Base-by-base conservation (phyloP, 2,888 invertebrate genomes). In the Anticlea derivata region DNA sequence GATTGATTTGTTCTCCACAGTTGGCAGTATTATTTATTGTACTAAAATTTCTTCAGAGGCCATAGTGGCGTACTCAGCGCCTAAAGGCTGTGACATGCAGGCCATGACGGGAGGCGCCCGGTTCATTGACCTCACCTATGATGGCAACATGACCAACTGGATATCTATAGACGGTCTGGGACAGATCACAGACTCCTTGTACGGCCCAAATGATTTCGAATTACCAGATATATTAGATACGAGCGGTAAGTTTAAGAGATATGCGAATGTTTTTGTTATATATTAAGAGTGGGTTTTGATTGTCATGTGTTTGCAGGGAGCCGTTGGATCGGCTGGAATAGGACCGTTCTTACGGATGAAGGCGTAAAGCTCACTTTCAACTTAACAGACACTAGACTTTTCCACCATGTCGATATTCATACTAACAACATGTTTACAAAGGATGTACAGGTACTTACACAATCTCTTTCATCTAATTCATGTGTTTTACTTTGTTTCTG, bases 241-340 rank as follows among this genome's bases (percentile, higher is more conserved):
- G 39, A 88, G 91, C 75, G 93, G 93, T 93, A 77, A 75, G 63
- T 58, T 38, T 26, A 5, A 10, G 10, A 24, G n/a, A 31, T 3
- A 29, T 11, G 23, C 29, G 22, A 35, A 27, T 22, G 7, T 5
- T 12, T 7, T 20, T n/a, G n/a, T 10, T 22, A 22, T 22, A 37
- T 1, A n/a, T 37, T 8, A 11, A 13, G 24, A 7, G 20, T 24
- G 3, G 35, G 10, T 22, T 40, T 24, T 38, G 1, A 43, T 37
- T 7, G 7, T n/a, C 2, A n/a, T 40, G 8, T 50, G 20, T 50
- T 74, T 71, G 22, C 62, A 93, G 93, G 93, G 24, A 92, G 92
- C 33, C 91, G 93, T 38, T 98, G 98, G 98, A 94, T 98, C 2
- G 98, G 97, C 17, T 98, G 98, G 98, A 94, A 93, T 72, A 94